These are phyloP conservation scores for Gouania willdenowi DNA, from an alignment of 2,797 vertebrate species.

Conservation along the genomic window DNA sequence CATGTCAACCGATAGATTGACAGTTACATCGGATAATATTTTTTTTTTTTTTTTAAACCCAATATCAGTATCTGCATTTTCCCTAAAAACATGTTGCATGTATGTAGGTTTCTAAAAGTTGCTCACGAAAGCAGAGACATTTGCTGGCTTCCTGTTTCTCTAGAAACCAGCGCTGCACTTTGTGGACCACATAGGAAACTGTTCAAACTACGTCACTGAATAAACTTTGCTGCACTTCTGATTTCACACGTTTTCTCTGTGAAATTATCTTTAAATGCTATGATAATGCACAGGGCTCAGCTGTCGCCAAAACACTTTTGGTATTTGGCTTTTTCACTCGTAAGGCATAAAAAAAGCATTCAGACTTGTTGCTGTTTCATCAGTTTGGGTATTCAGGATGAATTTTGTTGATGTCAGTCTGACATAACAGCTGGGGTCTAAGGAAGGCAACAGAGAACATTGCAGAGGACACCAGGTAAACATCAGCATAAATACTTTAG, in stretches of 20 bases:
- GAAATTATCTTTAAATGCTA: slow-evolving; percentile 1
- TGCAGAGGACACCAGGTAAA: slow-evolving; percentile 17
- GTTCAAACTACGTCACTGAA: slow-evolving; percentile 18
- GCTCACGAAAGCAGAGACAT: slow-evolving; percentile 56
- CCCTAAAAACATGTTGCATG: slow-evolving; percentile 9
- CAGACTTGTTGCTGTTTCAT: slow-evolving; percentile 28
- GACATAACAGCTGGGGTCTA: slow-evolving; percentile 11
- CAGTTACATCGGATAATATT: too few relatives aligned
- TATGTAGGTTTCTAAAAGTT: slow-evolving; percentile 45
- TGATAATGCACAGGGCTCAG: background rate
- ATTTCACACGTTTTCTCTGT: slow-evolving; percentile 24
- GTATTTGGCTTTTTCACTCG: slow-evolving; percentile 10
- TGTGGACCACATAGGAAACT: slow-evolving; percentile 32
- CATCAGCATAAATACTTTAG: background rate
- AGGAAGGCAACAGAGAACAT: slow-evolving; percentile 1
- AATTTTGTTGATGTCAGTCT: slow-evolving; percentile 32
- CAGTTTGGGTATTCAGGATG: slow-evolving; percentile 22
- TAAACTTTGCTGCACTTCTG: slow-evolving; percentile 21
- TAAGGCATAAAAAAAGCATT: slow-evolving; percentile 17
- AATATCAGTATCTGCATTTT: slow-evolving; percentile 4
- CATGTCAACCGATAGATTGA: too few relatives aligned
- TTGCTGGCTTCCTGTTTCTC: slow-evolving; percentile 68
- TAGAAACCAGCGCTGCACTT: slow-evolving; percentile 53
- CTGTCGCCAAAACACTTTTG: slow-evolving; percentile 13
- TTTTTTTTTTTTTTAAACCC: background rate